Evolutionary conservation across 2,113 vertebrate genomes (phyloP), one percentile per base, ranked within the genome.

Genomic region (Panthera tigris): DNA sequence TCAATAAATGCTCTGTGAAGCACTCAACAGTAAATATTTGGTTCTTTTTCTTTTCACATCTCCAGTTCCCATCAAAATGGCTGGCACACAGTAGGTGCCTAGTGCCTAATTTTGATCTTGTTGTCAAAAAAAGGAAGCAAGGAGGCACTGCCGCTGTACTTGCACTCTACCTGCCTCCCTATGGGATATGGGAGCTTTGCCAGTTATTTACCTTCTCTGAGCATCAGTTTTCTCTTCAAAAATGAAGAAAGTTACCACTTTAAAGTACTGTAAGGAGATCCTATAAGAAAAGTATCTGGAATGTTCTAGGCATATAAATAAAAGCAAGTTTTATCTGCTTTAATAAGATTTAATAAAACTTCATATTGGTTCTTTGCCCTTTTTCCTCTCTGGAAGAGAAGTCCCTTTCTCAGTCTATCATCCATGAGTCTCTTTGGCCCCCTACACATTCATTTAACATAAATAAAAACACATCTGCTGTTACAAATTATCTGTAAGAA

Each of bases 241-340:
- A 93, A 76, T 52, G 76, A 89, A 90, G 21, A 78, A 73, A 92
- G 91, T 91, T 4, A 69, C 33, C 61, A 63, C 33, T 93, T 95
- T 29, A 97, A 4, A 76, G 41, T 94, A 41, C 10, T 74, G 18
- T 79, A 69, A 95, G 81, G 50, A 91, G n/a, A 79, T 48, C 2
- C 50, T 88, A 21, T 9, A 61, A 48, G 33, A 50, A 87, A 76
- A 81, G 45, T 2, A 14, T 39, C 71, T 57, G 33, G 33, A 68
- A 81, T 0, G 2, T 73, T 82, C 41, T 50, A 65, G 82, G 65
- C 19, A 29, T 27, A 11, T 31, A 66, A 48, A 63, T 21, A 74
- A 39, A 93, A 16, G 55, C 31, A 31, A 63, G 25, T 23, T 48
- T 73, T 69, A 57, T 93, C n/a, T 48, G 71, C 45, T 82, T 65